Conservation (phyloP, 1,140 invertebrate species). For the Camponotus vicinus region DNA sequence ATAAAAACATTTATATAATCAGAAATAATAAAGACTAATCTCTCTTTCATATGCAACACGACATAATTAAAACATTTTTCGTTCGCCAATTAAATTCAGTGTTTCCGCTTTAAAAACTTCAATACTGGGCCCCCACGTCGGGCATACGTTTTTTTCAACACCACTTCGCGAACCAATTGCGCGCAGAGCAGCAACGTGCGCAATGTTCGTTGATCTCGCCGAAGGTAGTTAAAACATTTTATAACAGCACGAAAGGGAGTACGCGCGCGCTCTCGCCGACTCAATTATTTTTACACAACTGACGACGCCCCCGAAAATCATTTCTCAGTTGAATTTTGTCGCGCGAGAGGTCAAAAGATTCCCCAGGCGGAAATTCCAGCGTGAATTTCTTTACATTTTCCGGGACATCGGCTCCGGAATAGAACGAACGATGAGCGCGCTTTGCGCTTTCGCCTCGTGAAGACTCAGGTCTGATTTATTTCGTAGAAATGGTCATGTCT, state of each 20-base stretch:
- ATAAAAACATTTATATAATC: conserved; percentile 5
- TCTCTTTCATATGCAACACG: background rate
- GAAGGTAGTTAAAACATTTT: conserved; percentile 65
- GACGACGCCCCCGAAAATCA: conserved; percentile 34
- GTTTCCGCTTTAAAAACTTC: conserved; percentile 37
- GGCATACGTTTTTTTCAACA: conserved; percentile 32
- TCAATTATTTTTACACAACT: conserved; percentile 63
- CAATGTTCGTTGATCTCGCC: conserved; percentile 57
- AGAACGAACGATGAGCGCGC: conserved; percentile 44
- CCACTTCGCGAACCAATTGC: conserved; percentile 67
- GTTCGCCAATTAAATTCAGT: conserved; percentile 31
- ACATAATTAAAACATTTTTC: conserved; percentile 27
- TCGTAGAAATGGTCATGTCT: conserved; percentile 39
- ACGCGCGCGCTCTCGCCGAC: conserved; percentile 42
- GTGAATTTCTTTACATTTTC: conserved; percentile 51
- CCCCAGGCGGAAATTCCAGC: conserved; percentile 21
- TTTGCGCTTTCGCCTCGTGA: conserved; percentile 18
- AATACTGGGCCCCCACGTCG: background rate
- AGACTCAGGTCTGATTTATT: conserved; percentile 52
- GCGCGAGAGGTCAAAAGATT: conserved; percentile 23
- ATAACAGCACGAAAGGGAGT: conserved; percentile 60
- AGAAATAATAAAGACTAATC: conserved; percentile 1
- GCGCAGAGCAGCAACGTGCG: conserved; percentile 46
- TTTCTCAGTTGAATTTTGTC: conserved; percentile 42
- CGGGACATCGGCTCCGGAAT: conserved; percentile 44